Evolutionary conservation across 2,888 invertebrate species (phyloP), one percentile per base, ranked within the genome.

Genomic region (Parthenolecanium corni): DNA sequence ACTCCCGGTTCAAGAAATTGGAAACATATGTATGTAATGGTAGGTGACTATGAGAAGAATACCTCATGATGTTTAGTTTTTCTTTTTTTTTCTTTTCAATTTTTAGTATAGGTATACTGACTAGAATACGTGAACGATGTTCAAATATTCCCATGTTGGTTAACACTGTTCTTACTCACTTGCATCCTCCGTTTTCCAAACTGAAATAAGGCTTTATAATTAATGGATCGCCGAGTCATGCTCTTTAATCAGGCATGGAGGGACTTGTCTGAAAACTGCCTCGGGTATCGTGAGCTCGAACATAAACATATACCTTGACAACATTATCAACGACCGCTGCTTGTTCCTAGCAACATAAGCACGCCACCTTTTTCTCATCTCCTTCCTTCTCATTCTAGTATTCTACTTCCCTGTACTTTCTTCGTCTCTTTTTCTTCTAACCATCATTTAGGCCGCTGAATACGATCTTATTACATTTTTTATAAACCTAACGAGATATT

Each of bases 171-270:
- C 21, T 49, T 36, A 38, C 51, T 51, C 51, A 57, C 25, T 61
- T 38, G 23, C 47, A 46, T 44, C 47, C 51, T 47, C 20, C 31
- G 31, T 61, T 61, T 61, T 61, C 61, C 61, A 51, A 61, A 61
- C 61, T 61, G 61, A 61, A 61, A 61, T 61, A 61, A 61, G 61
- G 61, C 61, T 51, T 61, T 61, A 61, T 61, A 61, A 61, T 61
- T 61, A 61, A 61, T 61, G 61, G 61, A 61, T 61, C 61, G 61
- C 61, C 61, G 61, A 61, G 61, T 61, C 61, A 61, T 61, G 61
- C 61, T 61, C 61, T 61, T 61, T 61, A 61, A 61, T 61, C 61
- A 61, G 61, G 46, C 61, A 61, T 51, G 61, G 61, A 61, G 61
- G 61, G 61, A 61, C 61, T 61, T 61, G 61, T 61, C 61, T 61